A percentile compares a stretch with the other conserved stretches of the same genome.
Evolutionary conservation across 2,113 vertebrate genomes (phyloP).

Genomic region (Himantopus leucocephalus): DNA sequence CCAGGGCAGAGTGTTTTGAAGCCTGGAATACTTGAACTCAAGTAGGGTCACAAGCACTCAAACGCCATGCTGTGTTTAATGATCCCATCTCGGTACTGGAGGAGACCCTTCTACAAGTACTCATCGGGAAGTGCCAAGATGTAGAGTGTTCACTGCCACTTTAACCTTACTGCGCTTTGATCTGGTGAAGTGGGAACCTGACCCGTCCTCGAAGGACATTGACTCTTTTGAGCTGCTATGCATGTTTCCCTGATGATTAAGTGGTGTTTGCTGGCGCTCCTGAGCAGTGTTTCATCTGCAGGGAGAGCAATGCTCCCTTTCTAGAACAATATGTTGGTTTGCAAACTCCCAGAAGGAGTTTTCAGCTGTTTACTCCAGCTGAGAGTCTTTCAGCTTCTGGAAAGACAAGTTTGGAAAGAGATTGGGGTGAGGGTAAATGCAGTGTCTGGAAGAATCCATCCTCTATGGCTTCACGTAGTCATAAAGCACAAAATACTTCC

Average conservation of each 20-base stretch:
- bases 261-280: neutral
- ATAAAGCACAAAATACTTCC: neutral
- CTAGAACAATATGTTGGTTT: neutral
- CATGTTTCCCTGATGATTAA: neutral
- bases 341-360: neutral
- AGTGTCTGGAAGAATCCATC: neutral
- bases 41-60: neutral
- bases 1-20: neutral
- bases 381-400: neutral
- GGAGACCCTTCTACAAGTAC: neutral
- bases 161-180: neutral
- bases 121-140: fast-evolving
- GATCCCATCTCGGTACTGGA: neutral
- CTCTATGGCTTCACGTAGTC: neutral
- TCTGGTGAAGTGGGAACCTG: neutral
- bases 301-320: neutral
- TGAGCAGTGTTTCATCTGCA: neutral
- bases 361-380: neutral
- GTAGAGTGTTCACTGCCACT: neutral
- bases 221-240: neutral
- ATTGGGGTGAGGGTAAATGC: neutral
- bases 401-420: neutral
- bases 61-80: neutral
- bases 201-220: fast-evolving
- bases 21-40: neutral